Evolutionary conservation across 2,113 vertebrate genomes (phyloP).

Genomic region (Syngnathoides biaculeatus): DNA sequence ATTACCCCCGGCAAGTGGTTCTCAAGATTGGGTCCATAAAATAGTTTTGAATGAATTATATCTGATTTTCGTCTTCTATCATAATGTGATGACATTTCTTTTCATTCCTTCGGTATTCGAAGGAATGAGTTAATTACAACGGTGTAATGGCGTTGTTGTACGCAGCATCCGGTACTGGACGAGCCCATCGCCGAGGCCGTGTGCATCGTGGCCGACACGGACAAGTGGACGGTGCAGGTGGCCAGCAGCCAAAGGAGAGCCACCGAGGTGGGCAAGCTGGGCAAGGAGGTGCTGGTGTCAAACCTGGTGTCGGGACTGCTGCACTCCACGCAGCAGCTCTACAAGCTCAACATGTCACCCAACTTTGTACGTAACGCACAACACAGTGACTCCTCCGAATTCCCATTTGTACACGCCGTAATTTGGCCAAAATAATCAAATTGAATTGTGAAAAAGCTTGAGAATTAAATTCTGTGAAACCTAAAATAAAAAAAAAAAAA

Average conservation of each 20-base stretch:
- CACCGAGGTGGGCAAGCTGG: constrained; percentile 85
- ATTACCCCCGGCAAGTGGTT: too few species aligned
- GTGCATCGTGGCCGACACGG: constrained; percentile 96
- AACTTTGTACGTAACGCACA: constrained; percentile 84
- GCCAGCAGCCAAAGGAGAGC: constrained; percentile 91
- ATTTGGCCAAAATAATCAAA: neutral
- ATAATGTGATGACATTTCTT: too few species aligned
- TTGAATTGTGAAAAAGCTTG: too few species aligned
- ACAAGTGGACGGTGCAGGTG: constrained; percentile 97
- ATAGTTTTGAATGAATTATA: neutral
- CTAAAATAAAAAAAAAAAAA: too few species aligned
- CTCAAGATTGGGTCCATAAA: neutral
- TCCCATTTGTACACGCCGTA: too few species aligned
- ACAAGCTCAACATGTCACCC: constrained; percentile 93
- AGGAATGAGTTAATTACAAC: too few species aligned
- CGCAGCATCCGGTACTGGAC: constrained; percentile 92
- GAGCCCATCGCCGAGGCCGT: constrained; percentile 98
- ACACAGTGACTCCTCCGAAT: neutral
- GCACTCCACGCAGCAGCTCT: constrained; percentile 95
- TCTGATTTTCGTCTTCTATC: too few species aligned
- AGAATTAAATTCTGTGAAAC: too few species aligned
- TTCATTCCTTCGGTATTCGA: too few species aligned
- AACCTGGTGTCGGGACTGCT: constrained; percentile 90
- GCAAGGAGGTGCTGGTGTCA: constrained; percentile 95
- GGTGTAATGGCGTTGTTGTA: constrained; percentile 10